Conservation (phyloP, 1,140 invertebrate genomes). For the Musca domestica region DNA sequence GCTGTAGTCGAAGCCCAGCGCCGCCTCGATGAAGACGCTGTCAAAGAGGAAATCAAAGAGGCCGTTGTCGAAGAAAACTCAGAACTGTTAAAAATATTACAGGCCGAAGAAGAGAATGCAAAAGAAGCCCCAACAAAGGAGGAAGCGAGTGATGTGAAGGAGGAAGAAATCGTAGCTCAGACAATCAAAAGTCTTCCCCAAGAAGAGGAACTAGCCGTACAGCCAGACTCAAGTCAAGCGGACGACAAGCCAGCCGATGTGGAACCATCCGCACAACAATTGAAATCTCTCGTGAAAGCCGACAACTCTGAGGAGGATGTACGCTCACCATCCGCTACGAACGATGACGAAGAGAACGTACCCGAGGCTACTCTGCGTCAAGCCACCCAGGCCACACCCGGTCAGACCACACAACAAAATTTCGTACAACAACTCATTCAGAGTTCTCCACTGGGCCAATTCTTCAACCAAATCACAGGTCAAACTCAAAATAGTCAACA, state of each 20-base stretch:
- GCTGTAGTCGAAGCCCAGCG: constrained; percentile 2
- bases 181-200: neutral
- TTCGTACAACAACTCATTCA: constrained; percentile 50
- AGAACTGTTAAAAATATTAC: neutral
- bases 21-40: neutral
- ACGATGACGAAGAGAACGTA: neutral
- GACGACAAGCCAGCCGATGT: neutral
- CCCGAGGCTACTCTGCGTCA: constrained; percentile 30
- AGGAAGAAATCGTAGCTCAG: neutral
- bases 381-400: constrained; percentile 46
- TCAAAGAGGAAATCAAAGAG: constrained; percentile 20
- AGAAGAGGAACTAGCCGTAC: neutral
- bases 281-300: neutral
- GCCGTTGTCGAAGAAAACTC: constrained; percentile 4
- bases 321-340: neutral
- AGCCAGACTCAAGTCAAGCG: neutral
- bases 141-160: neutral
- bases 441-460: constrained; percentile 46
- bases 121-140: neutral
- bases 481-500: constrained; percentile 21
- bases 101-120: neutral
- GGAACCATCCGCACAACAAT: neutral
- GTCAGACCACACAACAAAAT: constrained; percentile 44
- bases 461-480: constrained; percentile 44
- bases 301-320: neutral